Percentiles rank a stretch among this genome's conserved stretches.
phyloP scores from a whole-genome alignment of 2,888 invertebrate genomes.

The Apamea epomidion region DNA sequence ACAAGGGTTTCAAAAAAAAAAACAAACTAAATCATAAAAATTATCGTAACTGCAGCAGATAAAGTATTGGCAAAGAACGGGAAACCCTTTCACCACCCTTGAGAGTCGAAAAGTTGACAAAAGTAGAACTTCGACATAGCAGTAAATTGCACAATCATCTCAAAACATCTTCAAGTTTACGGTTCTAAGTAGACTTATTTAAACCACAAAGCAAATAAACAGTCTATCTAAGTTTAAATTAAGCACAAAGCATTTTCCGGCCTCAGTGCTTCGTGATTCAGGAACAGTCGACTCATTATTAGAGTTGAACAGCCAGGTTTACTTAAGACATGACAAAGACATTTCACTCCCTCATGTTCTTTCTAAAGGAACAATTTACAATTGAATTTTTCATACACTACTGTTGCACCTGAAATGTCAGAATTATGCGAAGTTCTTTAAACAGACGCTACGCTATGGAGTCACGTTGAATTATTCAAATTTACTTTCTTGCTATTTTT shows the following conservation, averaged over 20 bases:
- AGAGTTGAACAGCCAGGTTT: conserved; percentile 40
- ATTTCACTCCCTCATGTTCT: conserved; percentile 36
- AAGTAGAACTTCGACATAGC: neutral
- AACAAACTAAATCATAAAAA: neutral
- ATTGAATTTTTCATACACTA: conserved; percentile 64
- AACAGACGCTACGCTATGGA: conserved; percentile 72
- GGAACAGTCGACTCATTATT: conserved; percentile 54
- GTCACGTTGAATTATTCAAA: conserved; percentile 76
- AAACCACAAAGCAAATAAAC: conserved; percentile 41
- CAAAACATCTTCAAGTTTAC: conserved; percentile 36
- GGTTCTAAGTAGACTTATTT: conserved; percentile 28
- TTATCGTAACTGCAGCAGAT: neutral
- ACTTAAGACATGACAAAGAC: conserved; percentile 56
- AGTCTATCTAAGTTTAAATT: conserved; percentile 49
- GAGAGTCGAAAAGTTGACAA: neutral
- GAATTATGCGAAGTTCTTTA: conserved; percentile 76
- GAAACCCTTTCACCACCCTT: neutral
- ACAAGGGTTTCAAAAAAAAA: no score
- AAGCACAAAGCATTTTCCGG: conserved; percentile 51
- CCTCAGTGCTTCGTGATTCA: conserved; percentile 40
- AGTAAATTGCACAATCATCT: conserved; percentile 36
- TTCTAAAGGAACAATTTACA: conserved; percentile 56
- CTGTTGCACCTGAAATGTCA: conserved; percentile 67
- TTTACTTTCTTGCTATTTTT: conserved; percentile 70
- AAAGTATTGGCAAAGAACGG: neutral